phyloP scores from a whole-genome alignment of 2,888 invertebrate species.

The Galerucella pusilla region DNA sequence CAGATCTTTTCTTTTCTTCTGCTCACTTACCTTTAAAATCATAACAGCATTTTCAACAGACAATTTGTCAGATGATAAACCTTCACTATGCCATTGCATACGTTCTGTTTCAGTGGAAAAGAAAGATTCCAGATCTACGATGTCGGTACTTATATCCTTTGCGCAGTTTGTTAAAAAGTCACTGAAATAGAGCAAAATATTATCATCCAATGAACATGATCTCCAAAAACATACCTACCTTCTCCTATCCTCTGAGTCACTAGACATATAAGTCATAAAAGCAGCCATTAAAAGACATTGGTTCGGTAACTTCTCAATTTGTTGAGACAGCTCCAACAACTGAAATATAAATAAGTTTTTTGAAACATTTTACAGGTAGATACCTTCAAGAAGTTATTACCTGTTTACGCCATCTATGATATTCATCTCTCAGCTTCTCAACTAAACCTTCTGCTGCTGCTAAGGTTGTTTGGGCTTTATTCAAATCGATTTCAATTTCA shows the following conservation, averaged over 20 bases:
- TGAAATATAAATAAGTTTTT: conserved; percentile 56
- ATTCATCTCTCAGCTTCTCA: conserved; percentile 89
- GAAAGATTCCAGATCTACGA: conserved; percentile 70
- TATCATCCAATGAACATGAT: not conserved
- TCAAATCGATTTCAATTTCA: conserved; percentile 85
- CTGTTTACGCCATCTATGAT: conserved; percentile 85
- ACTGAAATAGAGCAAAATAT: conserved; percentile 48
- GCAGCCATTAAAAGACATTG: conserved; percentile 80
- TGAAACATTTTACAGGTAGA: not conserved
- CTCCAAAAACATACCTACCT: conserved; percentile 56
- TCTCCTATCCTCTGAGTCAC: conserved; percentile 76
- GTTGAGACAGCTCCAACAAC: conserved; percentile 72
- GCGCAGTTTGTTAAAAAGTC: conserved; percentile 59
- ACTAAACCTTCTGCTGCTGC: conserved; percentile 84
- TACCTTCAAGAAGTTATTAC: conserved; percentile 57
- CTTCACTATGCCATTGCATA: conserved; percentile 87
- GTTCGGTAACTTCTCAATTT: conserved; percentile 73
- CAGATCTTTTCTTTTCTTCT: too few species aligned
- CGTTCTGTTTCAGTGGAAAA: conserved; percentile 79
- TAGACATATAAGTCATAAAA: conserved; percentile 78
- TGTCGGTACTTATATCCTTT: conserved; percentile 53
- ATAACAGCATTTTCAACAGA: conserved; percentile 86
- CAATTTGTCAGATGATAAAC: conserved; percentile 81
- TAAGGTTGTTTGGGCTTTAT: conserved; percentile 81
- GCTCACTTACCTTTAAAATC: conserved; percentile 73